phyloP scores from a whole-genome alignment of 2,888 invertebrate genomes.

The Phragmatobia fuliginosa region DNA sequence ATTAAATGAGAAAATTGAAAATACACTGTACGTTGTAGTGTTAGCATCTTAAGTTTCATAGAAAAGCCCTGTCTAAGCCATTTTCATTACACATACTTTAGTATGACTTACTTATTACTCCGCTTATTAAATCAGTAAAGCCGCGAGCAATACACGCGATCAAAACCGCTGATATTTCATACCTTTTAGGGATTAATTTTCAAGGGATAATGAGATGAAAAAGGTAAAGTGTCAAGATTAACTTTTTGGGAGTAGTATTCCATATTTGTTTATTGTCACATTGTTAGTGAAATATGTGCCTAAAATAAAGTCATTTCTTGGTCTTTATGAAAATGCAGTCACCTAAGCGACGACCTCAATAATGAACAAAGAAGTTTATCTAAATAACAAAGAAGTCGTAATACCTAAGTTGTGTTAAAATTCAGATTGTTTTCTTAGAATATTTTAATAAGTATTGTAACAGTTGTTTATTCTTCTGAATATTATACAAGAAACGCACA shows the following conservation, averaged over 20 bases:
- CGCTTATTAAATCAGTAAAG: not conserved
- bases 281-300: not conserved
- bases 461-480: not conserved
- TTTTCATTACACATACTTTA: not conserved
- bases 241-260: not conserved
- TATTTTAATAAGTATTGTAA: not conserved
- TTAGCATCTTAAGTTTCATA: conserved; percentile 2
- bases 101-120: not conserved
- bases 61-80: not conserved
- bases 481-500: not conserved
- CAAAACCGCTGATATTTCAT: not conserved
- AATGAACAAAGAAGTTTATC: not conserved
- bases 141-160: not conserved
- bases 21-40: conserved; percentile 10
- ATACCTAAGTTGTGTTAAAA: not conserved
- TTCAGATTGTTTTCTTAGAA: not conserved
- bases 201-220: not conserved
- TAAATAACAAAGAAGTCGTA: not conserved
- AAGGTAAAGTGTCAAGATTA: not conserved
- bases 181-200: conserved; percentile 1
- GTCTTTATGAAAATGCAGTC: not conserved
- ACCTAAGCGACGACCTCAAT: not conserved
- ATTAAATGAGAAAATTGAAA: conserved; percentile 27
- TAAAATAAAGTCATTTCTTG: not conserved
- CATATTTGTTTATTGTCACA: not conserved